Evolutionary conservation across 1,140 invertebrate species (phyloP).

Genomic region (Leptonema lineaticorne): DNA sequence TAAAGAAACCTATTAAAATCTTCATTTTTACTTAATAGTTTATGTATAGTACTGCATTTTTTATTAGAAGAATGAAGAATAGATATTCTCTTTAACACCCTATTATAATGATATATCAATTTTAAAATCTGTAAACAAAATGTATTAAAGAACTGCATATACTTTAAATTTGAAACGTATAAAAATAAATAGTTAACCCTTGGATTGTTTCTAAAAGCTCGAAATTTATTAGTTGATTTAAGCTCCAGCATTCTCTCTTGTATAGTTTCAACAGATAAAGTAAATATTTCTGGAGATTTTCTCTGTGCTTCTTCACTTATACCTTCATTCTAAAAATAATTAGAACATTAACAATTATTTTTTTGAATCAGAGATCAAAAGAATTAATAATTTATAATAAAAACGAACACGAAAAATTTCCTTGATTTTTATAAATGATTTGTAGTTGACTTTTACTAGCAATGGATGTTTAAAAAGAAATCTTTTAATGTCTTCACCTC

Average conservation of each 20-base stretch:
- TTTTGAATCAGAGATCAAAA: too few relatives aligned
- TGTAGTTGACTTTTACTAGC: slow-evolving; percentile 57
- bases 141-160: too few relatives aligned
- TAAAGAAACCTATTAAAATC: slow-evolving; percentile 57
- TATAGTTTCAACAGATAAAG: slow-evolving; percentile 56
- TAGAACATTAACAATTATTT: neutral
- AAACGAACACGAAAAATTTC: slow-evolving; percentile 48
- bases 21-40: slow-evolving; percentile 55
- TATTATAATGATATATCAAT: slow-evolving; percentile 60
- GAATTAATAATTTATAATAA: neutral
- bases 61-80: slow-evolving; percentile 57
- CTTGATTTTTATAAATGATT: slow-evolving; percentile 53
- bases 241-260: slow-evolving; percentile 54
- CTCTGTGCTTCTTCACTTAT: slow-evolving; percentile 54
- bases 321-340: slow-evolving; percentile 48
- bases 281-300: slow-evolving; percentile 56
- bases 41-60: slow-evolving; percentile 59
- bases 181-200: too few relatives aligned
- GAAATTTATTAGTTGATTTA: slow-evolving; percentile 55
- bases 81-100: slow-evolving; percentile 54
- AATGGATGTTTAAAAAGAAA: slow-evolving; percentile 55
- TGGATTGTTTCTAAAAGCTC: slow-evolving; percentile 56
- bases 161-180: too few relatives aligned
- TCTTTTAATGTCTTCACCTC: slow-evolving; percentile 54
- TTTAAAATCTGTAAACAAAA: slow-evolving; percentile 49